Base-by-base conservation (phyloP, 2,888 invertebrate genomes). In the Laspeyria flexula region DNA sequence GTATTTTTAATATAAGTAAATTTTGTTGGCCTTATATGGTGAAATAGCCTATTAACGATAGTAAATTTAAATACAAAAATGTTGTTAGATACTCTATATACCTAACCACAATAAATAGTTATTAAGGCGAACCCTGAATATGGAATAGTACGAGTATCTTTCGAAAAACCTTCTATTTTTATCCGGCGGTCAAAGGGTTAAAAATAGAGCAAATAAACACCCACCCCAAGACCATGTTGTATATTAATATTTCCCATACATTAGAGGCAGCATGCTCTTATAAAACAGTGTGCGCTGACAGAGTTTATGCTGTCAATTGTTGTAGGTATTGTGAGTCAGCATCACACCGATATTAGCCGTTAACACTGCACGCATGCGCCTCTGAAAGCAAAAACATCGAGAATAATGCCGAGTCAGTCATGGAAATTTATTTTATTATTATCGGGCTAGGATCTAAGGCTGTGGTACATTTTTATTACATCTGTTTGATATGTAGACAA, bases 301-400 rank as follows among this genome's bases (percentile, higher is more conserved):
- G 77, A 75, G 61, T 57, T 63, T 18, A 70, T 68, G 75, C 81
- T 83, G 84, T 85, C 83, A 73, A 69, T 75, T 63, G 71, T 71
- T 75, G 68, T 73, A 66, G 71, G 66, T 77, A 60, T 71, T 66
- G 73, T 75, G 74, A 64, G 86, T 88, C 91, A 90, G 91, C 89
- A 84, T 88, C 91, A 92, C 91, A 92, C 88, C 86, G 78, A 83
- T 79, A 79, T 80, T 91, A 90, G 86, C 91, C 92, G 77, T 86
- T 83, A 86, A 86, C 85, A 86, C 90, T 86, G 88, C 86, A 84
- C 85, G 91, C 92, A 92, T 92, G 93, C 88, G 93, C 93, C 93
- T 93, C 93, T 93, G 93, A 90, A 93, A 93, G 78, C 77, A 89
- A 90, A 88, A 90, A 84, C 87, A 80, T 83, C 80, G 86, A 89